Conservation (phyloP, 2,113 vertebrate genomes). For the Ramphastos sulfuratus region DNA sequence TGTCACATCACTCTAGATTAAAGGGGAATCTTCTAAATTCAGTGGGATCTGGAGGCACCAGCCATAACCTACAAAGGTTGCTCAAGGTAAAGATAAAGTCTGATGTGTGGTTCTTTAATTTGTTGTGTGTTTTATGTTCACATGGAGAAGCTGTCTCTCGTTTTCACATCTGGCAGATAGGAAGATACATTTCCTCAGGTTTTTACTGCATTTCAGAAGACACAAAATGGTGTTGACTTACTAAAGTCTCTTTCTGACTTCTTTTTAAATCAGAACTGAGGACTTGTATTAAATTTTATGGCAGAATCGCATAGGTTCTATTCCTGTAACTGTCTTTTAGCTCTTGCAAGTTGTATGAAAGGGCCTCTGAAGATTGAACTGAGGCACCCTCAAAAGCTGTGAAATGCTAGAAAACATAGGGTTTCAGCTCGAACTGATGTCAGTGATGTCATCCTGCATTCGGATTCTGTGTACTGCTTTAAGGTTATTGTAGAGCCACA, state of each 20-base stretch:
- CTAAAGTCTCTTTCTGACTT: not conserved
- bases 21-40: constrained; percentile 79
- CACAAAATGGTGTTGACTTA: not conserved
- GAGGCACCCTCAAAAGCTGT: not conserved
- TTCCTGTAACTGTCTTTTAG: not conserved
- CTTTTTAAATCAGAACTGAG: not conserved
- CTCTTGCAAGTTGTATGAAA: not conserved
- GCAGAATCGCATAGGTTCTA: not conserved
- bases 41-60: constrained; percentile 68
- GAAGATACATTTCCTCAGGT: not conserved
- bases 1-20: constrained; percentile 83
- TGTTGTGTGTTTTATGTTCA: constrained; percentile 64
- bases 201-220: not conserved
- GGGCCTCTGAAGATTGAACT: not conserved
- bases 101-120: constrained; percentile 61
- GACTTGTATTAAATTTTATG: not conserved
- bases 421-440: not conserved
- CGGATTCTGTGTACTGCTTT: not conserved
- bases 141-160: constrained; percentile 1
- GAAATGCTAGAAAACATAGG: not conserved
- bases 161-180: not conserved
- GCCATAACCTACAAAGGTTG: constrained; percentile 74
- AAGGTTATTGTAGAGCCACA: not conserved
- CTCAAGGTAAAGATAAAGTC: constrained; percentile 80
- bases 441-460: not conserved